phyloP scores from a whole-genome alignment of 2,113 vertebrate species.

The Anoura caudifer region DNA sequence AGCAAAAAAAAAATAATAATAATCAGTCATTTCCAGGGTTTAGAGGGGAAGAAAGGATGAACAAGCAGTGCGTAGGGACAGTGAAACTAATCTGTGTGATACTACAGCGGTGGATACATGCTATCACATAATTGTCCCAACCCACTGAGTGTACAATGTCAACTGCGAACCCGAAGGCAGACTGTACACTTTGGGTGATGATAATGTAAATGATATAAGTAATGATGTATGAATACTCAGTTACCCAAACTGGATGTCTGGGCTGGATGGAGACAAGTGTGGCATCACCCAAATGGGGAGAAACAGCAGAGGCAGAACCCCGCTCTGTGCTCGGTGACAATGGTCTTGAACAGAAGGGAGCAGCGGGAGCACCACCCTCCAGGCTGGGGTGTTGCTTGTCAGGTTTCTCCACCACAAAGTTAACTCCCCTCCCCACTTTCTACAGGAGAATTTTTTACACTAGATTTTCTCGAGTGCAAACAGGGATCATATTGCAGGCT shows the following conservation, averaged over 20 bases:
- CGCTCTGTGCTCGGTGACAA: not conserved
- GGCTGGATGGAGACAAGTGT: not conserved
- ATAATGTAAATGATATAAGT: not conserved
- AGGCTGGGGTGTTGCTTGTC: not conserved
- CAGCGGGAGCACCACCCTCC: not conserved
- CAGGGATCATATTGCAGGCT: not conserved
- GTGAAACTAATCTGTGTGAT: not conserved
- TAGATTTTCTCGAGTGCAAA: constrained; percentile 1
- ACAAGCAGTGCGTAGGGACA: too few relatives aligned
- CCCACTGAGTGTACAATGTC: not conserved
- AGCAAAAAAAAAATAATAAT: not conserved
- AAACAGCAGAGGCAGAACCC: not conserved
- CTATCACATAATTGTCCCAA: not conserved
- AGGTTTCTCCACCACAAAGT: not conserved
- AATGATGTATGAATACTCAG: not conserved
- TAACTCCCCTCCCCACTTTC: not conserved
- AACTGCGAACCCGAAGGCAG: not conserved
- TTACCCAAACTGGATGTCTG: not conserved
- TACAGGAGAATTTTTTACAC: not conserved
- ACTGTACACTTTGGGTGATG: not conserved
- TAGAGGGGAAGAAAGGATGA: not conserved
- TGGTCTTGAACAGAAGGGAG: not conserved
- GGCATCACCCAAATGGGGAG: not conserved
- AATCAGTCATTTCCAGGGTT: not conserved
- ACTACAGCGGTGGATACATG: not conserved